These are phyloP conservation scores for Ladona fulva DNA, from an alignment of 1,140 invertebrate species.

Conservation along the genomic window DNA sequence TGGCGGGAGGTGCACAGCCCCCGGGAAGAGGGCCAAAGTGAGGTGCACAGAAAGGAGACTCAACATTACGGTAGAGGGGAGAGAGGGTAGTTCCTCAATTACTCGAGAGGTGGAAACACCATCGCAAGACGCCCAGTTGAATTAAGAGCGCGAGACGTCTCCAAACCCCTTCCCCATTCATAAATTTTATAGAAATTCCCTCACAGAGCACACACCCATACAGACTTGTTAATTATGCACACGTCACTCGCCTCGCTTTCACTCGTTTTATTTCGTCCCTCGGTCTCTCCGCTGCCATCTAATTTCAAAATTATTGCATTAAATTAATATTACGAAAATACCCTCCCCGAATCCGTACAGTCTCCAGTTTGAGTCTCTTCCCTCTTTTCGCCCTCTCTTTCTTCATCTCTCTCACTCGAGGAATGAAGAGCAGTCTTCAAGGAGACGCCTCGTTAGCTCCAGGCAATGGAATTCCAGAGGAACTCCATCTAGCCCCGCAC, in stretches of 20 bases:
- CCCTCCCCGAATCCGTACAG: neutral
- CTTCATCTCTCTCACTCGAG: neutral
- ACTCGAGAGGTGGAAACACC: neutral
- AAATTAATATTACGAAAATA: constrained; percentile 1
- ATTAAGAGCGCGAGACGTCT: constrained; percentile 4
- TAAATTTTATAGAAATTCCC: neutral
- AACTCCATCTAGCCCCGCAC: neutral
- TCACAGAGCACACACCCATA: neutral
- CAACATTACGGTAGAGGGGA: neutral
- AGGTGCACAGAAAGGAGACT: too few species aligned
- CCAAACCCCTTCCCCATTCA: neutral
- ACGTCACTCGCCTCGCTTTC: constrained; percentile 1
- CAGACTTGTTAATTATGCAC: constrained; percentile 6
- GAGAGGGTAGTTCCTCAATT: neutral
- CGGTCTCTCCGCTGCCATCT: neutral
- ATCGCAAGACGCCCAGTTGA: neutral
- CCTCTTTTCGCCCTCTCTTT: neutral
- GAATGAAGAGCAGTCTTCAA: neutral
- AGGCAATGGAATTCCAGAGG: neutral
- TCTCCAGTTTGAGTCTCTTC: neutral
- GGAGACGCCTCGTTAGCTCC: constrained; percentile 5
- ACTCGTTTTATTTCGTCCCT: neutral
- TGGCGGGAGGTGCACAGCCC: too few species aligned
- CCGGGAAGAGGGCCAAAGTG: too few species aligned
- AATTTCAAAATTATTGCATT: constrained; percentile 11